Conservation (phyloP, 2,797 vertebrate species). For the Pogonophryne albipinna region DNA sequence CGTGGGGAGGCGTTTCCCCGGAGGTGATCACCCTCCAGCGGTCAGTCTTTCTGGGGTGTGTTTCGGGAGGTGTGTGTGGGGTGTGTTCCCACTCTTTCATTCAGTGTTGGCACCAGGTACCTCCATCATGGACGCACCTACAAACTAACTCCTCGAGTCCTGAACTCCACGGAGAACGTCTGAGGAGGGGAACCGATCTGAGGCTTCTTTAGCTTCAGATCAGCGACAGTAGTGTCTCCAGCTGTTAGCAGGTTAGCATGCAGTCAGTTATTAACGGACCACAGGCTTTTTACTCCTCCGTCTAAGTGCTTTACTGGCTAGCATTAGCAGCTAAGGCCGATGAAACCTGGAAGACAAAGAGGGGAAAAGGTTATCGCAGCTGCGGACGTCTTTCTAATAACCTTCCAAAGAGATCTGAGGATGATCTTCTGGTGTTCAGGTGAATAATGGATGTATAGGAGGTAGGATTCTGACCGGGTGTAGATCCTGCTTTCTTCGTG, state of each 20-base stretch:
- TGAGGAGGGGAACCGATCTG: background rate
- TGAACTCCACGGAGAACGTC: background rate
- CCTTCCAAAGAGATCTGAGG: too few species aligned
- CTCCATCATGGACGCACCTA: slow-evolving; percentile 25
- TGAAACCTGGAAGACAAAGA: slow-evolving; percentile 87
- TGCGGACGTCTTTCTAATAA: too few species aligned
- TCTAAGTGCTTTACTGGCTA: slow-evolving; percentile 36
- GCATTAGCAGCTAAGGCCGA: slow-evolving; percentile 85
- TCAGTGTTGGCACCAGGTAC: slow-evolving; percentile 64
- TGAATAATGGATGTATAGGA: slow-evolving; percentile 48
- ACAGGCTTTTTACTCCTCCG: background rate
- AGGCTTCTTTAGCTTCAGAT: slow-evolving; percentile 15
- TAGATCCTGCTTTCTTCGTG: slow-evolving; percentile 95
- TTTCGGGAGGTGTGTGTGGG: too few species aligned
- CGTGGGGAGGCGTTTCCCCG: slow-evolving; percentile 18
- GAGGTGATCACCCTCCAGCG: slow-evolving; percentile 9
- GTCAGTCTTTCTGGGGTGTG: background rate
- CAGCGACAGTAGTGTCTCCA: background rate
- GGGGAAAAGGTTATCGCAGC: background rate
- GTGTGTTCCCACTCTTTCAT: slow-evolving; percentile 15
- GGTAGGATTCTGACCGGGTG: slow-evolving; percentile 86
- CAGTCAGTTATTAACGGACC: too few species aligned
- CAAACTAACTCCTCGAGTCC: slow-evolving; percentile 14
- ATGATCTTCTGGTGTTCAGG: too few species aligned
- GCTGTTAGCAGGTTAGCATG: slow-evolving; percentile 12